These are phyloP conservation scores for Triplophysa yarkandensis DNA, from an alignment of 2,797 vertebrate genomes.

Conservation along the genomic window DNA sequence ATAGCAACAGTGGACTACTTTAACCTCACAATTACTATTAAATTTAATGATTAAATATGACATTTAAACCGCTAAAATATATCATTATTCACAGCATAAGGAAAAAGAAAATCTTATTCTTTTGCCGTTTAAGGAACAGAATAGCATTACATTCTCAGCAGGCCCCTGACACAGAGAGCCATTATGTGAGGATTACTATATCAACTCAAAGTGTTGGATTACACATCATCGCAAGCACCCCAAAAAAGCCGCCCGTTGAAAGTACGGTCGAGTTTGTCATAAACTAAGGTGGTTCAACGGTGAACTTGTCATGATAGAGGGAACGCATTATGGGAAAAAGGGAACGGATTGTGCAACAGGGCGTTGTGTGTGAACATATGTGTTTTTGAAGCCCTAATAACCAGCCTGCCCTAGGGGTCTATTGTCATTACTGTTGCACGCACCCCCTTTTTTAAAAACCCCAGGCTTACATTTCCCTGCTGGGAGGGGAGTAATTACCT, in stretches of 20 bases:
- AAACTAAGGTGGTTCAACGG: conserved; percentile 1
- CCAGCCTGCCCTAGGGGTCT: conserved; percentile 34
- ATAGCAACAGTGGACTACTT: not conserved
- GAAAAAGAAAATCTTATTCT: not conserved
- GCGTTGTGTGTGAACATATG: conserved; percentile 13
- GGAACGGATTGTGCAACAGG: conserved; percentile 19
- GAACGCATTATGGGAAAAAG: conserved; percentile 38
- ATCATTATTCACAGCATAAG: not conserved
- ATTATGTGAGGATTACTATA: conserved; percentile 41
- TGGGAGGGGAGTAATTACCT: conserved; percentile 46
- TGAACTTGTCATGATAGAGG: conserved; percentile 24
- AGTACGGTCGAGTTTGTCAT: conserved; percentile 31
- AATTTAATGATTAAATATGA: no score
- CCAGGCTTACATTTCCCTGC: conserved; percentile 36
- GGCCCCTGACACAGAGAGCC: conserved; percentile 30
- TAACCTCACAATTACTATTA: not conserved
- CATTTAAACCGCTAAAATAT: no score
- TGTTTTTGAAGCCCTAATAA: conserved; percentile 32
- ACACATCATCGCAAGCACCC: conserved; percentile 15
- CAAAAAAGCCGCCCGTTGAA: conserved; percentile 23
- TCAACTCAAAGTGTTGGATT: conserved; percentile 29
- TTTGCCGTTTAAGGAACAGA: conserved; percentile 17
- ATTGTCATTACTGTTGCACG: conserved; percentile 45
- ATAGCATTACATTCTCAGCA: conserved; percentile 25
- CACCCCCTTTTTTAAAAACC: conserved; percentile 5